Evolutionary conservation across 2,888 invertebrate species (phyloP).

Genomic region (Lordiphosa fenestrarum): DNA sequence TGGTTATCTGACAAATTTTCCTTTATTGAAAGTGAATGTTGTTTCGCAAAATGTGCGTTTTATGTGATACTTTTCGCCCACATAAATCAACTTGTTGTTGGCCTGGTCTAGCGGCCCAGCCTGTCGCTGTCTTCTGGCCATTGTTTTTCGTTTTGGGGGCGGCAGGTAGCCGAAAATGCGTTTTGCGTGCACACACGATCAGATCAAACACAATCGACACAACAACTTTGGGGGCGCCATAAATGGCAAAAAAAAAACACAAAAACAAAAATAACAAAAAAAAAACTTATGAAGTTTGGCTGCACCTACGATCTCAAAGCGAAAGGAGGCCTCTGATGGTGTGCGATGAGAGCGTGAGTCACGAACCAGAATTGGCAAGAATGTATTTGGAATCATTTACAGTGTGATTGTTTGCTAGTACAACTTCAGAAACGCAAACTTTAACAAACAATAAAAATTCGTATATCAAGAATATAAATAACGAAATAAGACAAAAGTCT

Average conservation of each 20-base stretch:
- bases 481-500: too few species aligned
- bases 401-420: too few species aligned
- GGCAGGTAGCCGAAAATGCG: slow-evolving; percentile 63
- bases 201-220: slow-evolving; percentile 29
- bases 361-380: not conserved
- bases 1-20: slow-evolving; percentile 29
- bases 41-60: slow-evolving; percentile 27
- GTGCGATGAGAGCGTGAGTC: slow-evolving; percentile 3
- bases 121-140: slow-evolving; percentile 29
- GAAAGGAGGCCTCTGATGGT: slow-evolving; percentile 37
- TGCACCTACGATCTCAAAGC: slow-evolving; percentile 51
- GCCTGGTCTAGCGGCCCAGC: slow-evolving; percentile 31
- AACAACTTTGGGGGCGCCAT: slow-evolving; percentile 51
- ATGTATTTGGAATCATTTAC: too few species aligned
- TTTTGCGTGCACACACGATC: slow-evolving; percentile 59
- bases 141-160: slow-evolving; percentile 41
- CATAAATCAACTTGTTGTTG: slow-evolving; percentile 63
- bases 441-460: too few species aligned
- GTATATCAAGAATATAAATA: too few species aligned
- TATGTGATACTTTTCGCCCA: slow-evolving; percentile 53
- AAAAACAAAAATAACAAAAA: too few species aligned
- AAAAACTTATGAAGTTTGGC: slow-evolving; percentile 42
- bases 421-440: too few species aligned
- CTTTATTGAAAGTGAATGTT: slow-evolving; percentile 66
- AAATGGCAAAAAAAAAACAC: slow-evolving; percentile 40